Evolutionary conservation across 2,797 vertebrate genomes (phyloP).

Genomic region (Cuculus canorus): DNA sequence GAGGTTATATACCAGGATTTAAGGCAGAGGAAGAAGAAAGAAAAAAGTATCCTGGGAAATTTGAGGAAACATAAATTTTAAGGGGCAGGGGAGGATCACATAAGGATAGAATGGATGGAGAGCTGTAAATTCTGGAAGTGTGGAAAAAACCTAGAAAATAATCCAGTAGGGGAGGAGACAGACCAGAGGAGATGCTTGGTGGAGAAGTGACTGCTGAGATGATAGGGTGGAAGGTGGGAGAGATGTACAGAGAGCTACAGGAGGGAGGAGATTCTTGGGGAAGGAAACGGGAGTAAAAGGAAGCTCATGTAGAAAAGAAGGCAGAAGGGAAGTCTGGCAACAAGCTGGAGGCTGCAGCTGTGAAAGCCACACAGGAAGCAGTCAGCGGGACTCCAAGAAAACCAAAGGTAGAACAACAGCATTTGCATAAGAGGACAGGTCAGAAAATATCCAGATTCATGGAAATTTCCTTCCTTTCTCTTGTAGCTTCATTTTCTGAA

Average conservation of each 20-base stretch:
- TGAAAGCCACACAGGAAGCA: not conserved
- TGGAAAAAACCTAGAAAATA: not conserved
- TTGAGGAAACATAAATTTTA: not conserved
- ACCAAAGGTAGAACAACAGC: conserved; percentile 45
- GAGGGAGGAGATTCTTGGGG: not conserved
- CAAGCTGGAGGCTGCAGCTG: conserved; percentile 23
- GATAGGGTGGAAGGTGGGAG: conserved; percentile 2
- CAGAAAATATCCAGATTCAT: not conserved
- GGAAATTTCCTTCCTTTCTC: not conserved
- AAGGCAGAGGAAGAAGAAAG: not conserved
- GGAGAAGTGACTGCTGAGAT: not conserved
- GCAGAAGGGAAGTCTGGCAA: not conserved
- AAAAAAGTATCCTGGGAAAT: not conserved
- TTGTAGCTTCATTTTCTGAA: not conserved
- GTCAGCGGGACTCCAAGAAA: not conserved
- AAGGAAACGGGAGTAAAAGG: not conserved
- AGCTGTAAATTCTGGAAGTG: not conserved
- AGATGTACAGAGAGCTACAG: not conserved
- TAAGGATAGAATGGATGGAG: not conserved
- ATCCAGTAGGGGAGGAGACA: not conserved
- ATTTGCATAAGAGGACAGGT: not conserved
- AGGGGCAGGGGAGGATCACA: not conserved
- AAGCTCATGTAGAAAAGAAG: not conserved
- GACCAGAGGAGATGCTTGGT: not conserved
- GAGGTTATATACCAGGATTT: not conserved